phyloP scores from a whole-genome alignment of 2,113 vertebrate genomes.

The Excalfactoria chinensis region DNA sequence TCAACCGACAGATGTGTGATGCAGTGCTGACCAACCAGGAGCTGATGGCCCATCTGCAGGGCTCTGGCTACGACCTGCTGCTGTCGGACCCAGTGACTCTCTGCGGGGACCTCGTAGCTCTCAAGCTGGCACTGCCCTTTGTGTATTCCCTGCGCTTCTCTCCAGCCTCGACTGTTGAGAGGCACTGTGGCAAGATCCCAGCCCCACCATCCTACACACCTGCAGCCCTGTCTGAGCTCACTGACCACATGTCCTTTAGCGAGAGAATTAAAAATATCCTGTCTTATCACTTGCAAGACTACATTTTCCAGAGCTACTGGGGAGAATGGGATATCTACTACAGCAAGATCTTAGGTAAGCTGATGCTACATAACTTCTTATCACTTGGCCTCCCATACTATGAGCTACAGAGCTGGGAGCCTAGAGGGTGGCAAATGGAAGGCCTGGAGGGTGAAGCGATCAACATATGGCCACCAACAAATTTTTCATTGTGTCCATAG shows the following conservation, averaged over 20 bases:
- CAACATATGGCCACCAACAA: not conserved
- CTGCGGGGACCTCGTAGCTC: slow-evolving; percentile 79
- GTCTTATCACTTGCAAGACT: slow-evolving; percentile 79
- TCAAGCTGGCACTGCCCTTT: slow-evolving; percentile 78
- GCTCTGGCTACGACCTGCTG: slow-evolving; percentile 69
- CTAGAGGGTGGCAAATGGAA: accelerated
- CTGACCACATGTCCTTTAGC: slow-evolving; percentile 76
- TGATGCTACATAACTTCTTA: not conserved
- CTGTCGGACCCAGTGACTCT: slow-evolving; percentile 72
- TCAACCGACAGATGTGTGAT: slow-evolving; percentile 72
- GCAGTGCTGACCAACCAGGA: slow-evolving; percentile 58
- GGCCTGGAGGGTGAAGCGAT: not conserved
- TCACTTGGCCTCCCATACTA: not conserved
- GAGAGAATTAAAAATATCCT: slow-evolving; percentile 78
- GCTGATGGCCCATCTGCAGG: slow-evolving; percentile 73
- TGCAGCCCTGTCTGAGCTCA: slow-evolving; percentile 77
- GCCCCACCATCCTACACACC: slow-evolving; percentile 74
- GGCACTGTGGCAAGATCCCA: slow-evolving; percentile 79
- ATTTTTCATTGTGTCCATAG: not conserved
- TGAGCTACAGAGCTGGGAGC: not conserved
- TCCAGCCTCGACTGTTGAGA: slow-evolving; percentile 77
- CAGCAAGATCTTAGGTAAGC: slow-evolving; percentile 79
- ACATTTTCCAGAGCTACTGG: slow-evolving; percentile 73
- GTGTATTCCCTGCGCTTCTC: slow-evolving; percentile 76
- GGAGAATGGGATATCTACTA: slow-evolving; percentile 78